Percentiles rank a stretch among this genome's conserved stretches.
Conservation (phyloP, 2,113 vertebrate genomes). For the Chroicocephalus ridibundus region DNA sequence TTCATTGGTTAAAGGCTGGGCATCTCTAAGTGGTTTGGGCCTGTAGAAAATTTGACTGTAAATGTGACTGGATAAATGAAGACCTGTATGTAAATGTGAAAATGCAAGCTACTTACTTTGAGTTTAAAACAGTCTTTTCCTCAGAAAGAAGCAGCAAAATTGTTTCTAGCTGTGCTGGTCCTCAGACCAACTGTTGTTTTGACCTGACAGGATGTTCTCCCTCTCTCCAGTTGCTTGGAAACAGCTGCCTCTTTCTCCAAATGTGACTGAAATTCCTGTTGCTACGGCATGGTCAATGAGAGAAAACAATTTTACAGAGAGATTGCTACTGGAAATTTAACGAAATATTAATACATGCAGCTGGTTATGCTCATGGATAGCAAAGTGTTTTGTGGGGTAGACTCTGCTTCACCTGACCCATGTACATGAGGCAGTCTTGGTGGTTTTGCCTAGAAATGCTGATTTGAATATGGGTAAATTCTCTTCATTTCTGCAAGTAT, state of each 20-base stretch:
- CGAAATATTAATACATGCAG: not conserved
- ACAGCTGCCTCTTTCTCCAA: not conserved
- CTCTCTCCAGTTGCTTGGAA: not conserved
- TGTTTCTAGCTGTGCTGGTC: not conserved
- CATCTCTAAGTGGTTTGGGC: not conserved
- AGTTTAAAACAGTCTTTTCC: not conserved
- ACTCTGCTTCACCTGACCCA: not conserved
- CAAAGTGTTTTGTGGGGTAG: not conserved
- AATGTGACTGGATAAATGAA: not conserved
- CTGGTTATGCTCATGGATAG: not conserved
- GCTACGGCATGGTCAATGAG: not conserved
- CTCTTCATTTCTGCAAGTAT: not conserved
- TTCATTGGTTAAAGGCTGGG: not conserved
- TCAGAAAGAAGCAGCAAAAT: not conserved
- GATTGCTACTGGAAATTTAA: not conserved
- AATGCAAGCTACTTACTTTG: not conserved
- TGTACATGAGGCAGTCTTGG: not conserved
- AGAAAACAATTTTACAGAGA: not conserved
- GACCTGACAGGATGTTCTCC: not conserved
- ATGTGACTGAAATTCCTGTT: not conserved
- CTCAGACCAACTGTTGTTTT: not conserved
- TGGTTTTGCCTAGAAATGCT: not conserved
- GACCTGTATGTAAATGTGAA: not conserved
- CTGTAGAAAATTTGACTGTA: not conserved
- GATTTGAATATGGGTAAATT: not conserved